A percentile compares a stretch with the other conserved stretches of the same genome.
phyloP scores from a whole-genome alignment of 2,113 vertebrate species.

The Columba janthina region DNA sequence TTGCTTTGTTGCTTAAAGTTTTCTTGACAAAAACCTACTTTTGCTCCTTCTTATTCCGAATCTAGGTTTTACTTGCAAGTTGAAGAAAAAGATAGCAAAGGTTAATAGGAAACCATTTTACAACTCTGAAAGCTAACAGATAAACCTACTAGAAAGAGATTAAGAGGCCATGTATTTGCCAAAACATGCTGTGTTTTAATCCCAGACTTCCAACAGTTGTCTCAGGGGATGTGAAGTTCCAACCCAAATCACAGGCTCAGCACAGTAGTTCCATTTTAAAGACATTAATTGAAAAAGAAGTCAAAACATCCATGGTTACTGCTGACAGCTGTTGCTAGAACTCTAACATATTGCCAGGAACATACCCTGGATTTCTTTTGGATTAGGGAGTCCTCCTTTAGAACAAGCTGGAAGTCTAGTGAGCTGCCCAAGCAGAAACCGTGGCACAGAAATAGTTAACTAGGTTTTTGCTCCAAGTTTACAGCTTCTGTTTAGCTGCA shows the following conservation, averaged over 20 bases:
- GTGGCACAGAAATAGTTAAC: background rate
- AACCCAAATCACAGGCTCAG: background rate
- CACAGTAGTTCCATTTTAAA: background rate
- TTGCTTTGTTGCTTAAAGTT: background rate
- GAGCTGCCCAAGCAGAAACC: background rate
- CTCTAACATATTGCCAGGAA: background rate
- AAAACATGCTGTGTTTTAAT: background rate
- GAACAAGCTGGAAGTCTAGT: background rate
- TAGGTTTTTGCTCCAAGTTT: background rate
- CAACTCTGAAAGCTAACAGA: background rate
- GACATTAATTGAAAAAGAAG: conserved; percentile 32
- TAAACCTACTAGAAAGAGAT: background rate
- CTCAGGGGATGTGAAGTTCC: background rate
- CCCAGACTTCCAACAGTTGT: background rate
- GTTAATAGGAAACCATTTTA: background rate
- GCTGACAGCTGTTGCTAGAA: conserved; percentile 14
- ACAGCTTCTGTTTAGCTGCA: background rate
- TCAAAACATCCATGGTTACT: background rate
- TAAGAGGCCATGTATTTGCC: background rate
- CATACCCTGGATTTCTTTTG: background rate
- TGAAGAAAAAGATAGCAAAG: background rate
- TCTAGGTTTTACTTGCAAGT: background rate
- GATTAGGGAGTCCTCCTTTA: background rate
- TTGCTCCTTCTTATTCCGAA: background rate
- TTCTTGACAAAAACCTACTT: background rate